phyloP scores from a whole-genome alignment of 2,113 vertebrate species.

The Drymodes brunneopygia region DNA sequence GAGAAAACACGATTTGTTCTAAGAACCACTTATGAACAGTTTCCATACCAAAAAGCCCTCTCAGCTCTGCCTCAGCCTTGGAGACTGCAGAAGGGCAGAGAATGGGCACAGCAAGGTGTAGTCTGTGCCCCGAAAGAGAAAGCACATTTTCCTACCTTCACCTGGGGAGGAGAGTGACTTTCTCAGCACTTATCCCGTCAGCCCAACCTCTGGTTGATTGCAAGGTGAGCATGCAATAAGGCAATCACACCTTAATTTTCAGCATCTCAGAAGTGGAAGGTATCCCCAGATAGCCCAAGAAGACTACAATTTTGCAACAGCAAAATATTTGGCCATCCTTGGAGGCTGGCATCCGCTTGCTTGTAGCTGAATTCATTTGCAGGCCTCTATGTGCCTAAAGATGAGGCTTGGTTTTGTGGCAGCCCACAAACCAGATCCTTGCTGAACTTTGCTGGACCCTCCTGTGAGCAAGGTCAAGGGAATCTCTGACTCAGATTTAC shows the following conservation, averaged over 20 bases:
- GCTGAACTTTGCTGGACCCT: not conserved
- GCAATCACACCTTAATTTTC: not conserved
- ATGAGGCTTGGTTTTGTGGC: not conserved
- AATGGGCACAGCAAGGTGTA: not conserved
- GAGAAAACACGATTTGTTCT: not conserved
- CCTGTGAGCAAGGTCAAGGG: not conserved
- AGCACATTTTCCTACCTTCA: not conserved
- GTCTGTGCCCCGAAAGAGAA: not conserved
- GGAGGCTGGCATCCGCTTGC: not conserved
- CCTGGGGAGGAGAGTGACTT: not conserved
- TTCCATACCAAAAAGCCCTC: not conserved
- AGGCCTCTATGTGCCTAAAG: not conserved
- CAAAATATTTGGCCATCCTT: not conserved
- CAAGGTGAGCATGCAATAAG: not conserved
- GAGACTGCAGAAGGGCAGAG: not conserved
- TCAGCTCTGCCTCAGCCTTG: not conserved
- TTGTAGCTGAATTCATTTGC: not conserved
- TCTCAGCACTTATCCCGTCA: not conserved
- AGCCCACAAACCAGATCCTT: not conserved
- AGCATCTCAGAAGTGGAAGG: not conserved
- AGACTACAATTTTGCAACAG: not conserved
- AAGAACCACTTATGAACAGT: not conserved
- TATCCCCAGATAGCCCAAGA: not conserved
- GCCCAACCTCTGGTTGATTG: not conserved
- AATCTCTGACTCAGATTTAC: conserved; percentile 2